Base-by-base conservation (phyloP, 2,888 invertebrate genomes). In the Drosophila parthenogenetica region DNA sequence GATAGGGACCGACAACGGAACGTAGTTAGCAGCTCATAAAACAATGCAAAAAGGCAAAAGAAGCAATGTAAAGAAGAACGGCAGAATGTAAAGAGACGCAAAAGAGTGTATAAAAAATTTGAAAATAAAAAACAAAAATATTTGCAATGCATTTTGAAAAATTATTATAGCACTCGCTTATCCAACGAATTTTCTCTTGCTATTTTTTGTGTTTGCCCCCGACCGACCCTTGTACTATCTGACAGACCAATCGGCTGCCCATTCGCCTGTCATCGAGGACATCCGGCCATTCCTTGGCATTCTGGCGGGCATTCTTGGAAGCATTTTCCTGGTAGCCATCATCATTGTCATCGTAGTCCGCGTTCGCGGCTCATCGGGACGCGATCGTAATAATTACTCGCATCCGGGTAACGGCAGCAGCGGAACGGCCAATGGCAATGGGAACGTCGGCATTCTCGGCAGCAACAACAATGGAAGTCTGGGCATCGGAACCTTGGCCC, bases 271-370 rank as follows among this genome's bases (percentile, higher is more conserved):
- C 65, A 93, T 93, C 71, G 93, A 93, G 83, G 93, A 93, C 81
- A 93, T 94, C 87, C 93, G 93, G 74, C 93, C 93, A 60, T 93
- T 94, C 80, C 89, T 94, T 59, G 93, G 93, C 53, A 93, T 93
- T 40, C 89, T 94, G 77, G 92, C 93, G 51, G 93, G 93, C 58
- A 92, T 93, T 76, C 93, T 93, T 60, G 93, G 93, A 64, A 93
- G 93, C 57, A 92, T 94, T 65, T 92, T 94, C 58, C 89, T 94
- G 67, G 93, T 93, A 66, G 93, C 93, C 16, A 90, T 93, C 74
- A 90, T 92, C 78, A 93, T 93, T 80, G 93, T 94, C 57, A 91
- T 94, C 51, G 92, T 94, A 81, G 93, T 94, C 79, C 91, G 93
- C 59, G 92, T 93, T 85, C 92, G 93, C 71, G 93, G 93, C 66